These are phyloP conservation scores for Hapalemur alaotrensis DNA, from an alignment of 2,797 vertebrate genomes.

Conservation along the genomic window DNA sequence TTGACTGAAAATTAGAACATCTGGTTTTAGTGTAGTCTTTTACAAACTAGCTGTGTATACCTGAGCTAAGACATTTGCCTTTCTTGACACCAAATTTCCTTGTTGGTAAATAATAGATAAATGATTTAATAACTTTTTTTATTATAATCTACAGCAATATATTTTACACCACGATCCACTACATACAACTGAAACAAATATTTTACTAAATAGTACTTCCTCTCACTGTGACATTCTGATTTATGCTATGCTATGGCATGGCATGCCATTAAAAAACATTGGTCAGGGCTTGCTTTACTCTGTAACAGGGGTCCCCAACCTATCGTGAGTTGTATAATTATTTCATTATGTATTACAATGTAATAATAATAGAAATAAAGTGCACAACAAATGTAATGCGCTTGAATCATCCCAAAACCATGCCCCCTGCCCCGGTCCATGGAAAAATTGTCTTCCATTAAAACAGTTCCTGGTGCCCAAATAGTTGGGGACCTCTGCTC, in stretches of 20 bases:
- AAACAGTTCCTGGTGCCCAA: too few species aligned
- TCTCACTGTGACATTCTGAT: not conserved
- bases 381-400: too few species aligned
- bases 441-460: too few species aligned
- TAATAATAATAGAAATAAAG: too few species aligned
- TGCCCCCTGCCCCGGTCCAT: too few species aligned
- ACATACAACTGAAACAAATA: not conserved
- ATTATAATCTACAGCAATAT: not conserved
- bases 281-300: not conserved
- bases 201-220: not conserved
- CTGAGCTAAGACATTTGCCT: not conserved
- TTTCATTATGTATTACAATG: too few species aligned
- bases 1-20: not conserved
- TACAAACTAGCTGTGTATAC: not conserved
- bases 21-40: not conserved
- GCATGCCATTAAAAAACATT: not conserved
- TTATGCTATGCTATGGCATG: not conserved
- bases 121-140: not conserved
- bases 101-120: not conserved
- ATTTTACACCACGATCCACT: not conserved
- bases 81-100: not conserved
- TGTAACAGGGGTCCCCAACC: not conserved
- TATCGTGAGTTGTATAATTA: too few species aligned
- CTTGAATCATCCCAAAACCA: too few species aligned
- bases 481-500: too few species aligned